These are phyloP conservation scores for Eidolon helvum DNA, from an alignment of 2,113 vertebrate species.

Conservation along the genomic window DNA sequence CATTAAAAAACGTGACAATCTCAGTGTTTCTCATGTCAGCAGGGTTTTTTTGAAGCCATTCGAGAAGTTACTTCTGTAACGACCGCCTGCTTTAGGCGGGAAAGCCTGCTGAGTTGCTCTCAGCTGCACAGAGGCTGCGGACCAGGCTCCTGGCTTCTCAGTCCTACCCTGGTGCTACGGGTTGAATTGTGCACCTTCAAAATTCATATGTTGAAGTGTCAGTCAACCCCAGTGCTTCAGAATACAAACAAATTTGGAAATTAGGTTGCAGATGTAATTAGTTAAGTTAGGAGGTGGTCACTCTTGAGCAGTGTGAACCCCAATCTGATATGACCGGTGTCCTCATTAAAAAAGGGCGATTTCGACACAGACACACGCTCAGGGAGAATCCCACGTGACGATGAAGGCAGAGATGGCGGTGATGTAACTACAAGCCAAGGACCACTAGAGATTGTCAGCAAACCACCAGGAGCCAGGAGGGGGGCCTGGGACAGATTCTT, in stretches of 20 bases:
- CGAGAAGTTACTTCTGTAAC: not conserved
- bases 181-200: not conserved
- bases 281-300: not conserved
- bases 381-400: not conserved
- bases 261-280: not conserved
- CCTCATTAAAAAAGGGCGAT: not conserved
- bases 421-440: no score
- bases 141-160: no score
- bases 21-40: not conserved
- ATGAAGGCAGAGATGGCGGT: not conserved
- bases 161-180: not conserved
- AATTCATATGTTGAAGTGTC: not conserved
- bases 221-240: not conserved
- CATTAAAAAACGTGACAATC: constrained; percentile 19
- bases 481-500: fast-evolving
- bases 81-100: not conserved
- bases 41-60: not conserved
- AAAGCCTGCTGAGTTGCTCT: fast-evolving
- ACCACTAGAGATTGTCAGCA: not conserved
- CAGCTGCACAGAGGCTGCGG: not conserved
- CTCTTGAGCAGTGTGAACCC: not conserved
- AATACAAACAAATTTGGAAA: not conserved
- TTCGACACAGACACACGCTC: not conserved
- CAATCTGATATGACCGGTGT: not conserved
- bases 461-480: not conserved